A percentile compares a stretch with the other conserved stretches of the same genome.
phyloP scores from a whole-genome alignment of 2,888 invertebrate genomes.

The Eupithecia tripunctaria region DNA sequence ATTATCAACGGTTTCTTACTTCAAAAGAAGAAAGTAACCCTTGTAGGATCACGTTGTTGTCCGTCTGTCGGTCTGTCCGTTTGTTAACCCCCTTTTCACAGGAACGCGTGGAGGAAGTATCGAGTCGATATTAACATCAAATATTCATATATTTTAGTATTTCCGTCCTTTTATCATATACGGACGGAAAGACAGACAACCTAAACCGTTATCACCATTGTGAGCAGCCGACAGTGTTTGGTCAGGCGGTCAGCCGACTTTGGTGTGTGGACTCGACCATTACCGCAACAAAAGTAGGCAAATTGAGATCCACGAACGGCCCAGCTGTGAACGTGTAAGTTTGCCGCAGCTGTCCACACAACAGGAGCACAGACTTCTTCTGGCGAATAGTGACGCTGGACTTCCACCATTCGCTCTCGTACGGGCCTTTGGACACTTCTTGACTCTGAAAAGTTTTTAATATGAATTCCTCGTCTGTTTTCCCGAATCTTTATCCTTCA shows the following conservation, averaged over 20 bases:
- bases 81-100: too few relatives aligned
- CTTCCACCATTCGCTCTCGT: slow-evolving; percentile 71
- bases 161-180: too few relatives aligned
- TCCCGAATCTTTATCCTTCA: not conserved
- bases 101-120: too few relatives aligned
- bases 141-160: too few relatives aligned
- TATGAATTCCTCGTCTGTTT: not conserved
- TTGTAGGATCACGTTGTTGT: too few relatives aligned
- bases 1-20: too few relatives aligned
- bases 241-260: not conserved
- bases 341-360: slow-evolving; percentile 66
- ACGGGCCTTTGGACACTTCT: slow-evolving; percentile 63
- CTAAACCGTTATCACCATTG: not conserved
- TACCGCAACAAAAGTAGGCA: slow-evolving; percentile 72
- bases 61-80: too few relatives aligned
- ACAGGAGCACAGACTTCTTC: slow-evolving; percentile 56
- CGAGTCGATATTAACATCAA: too few relatives aligned
- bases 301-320: slow-evolving; percentile 69
- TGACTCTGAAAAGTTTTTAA: slow-evolving; percentile 55
- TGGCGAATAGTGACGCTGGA: slow-evolving; percentile 53
- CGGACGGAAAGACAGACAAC: too few relatives aligned
- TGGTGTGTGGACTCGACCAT: not conserved
- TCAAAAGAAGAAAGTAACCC: too few relatives aligned
- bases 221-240: not conserved
- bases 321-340: slow-evolving; percentile 69